Percentiles rank a stretch among this genome's conserved stretches.
These are phyloP conservation scores for Pseudomyrmex cubaensis DNA, from an alignment of 1,140 invertebrate genomes.

Conservation along the genomic window DNA sequence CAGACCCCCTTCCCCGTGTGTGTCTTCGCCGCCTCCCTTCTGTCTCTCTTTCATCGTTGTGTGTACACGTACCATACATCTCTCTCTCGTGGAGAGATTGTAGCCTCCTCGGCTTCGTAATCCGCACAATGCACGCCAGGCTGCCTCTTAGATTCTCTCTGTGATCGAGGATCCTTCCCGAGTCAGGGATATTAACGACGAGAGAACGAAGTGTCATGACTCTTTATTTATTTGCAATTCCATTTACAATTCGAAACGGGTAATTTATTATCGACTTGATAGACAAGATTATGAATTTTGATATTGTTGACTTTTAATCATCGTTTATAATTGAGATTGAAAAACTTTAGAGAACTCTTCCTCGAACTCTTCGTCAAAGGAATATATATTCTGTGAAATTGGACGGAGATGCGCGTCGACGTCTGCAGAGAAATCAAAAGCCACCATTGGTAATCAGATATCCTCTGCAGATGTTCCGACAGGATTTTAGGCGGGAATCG, in stretches of 20 bases:
- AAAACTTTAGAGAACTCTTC: too few relatives aligned
- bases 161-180: slow-evolving; percentile 62
- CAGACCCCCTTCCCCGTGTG: slow-evolving; percentile 45
- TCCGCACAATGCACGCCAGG: slow-evolving; percentile 65
- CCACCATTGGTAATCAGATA: slow-evolving; percentile 63
- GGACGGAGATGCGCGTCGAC: neutral
- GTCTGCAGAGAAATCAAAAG: slow-evolving; percentile 63
- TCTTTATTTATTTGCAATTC: too few relatives aligned
- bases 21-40: slow-evolving; percentile 24
- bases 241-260: too few relatives aligned
- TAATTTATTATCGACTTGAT: too few relatives aligned
- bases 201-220: neutral
- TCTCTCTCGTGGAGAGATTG: slow-evolving; percentile 22
- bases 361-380: neutral
- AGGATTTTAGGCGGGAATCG: slow-evolving; percentile 70
- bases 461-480: slow-evolving; percentile 70
- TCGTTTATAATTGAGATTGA: neutral
- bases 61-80: slow-evolving; percentile 15
- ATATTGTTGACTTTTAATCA: too few relatives aligned
- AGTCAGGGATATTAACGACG: slow-evolving; percentile 43
- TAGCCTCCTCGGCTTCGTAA: slow-evolving; percentile 65
- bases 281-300: neutral
- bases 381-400: neutral
- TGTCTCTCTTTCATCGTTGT: slow-evolving; percentile 28
- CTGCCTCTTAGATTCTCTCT: slow-evolving; percentile 47